Conservation (phyloP, 2,888 invertebrate species). For the Lathronympha strigana region DNA sequence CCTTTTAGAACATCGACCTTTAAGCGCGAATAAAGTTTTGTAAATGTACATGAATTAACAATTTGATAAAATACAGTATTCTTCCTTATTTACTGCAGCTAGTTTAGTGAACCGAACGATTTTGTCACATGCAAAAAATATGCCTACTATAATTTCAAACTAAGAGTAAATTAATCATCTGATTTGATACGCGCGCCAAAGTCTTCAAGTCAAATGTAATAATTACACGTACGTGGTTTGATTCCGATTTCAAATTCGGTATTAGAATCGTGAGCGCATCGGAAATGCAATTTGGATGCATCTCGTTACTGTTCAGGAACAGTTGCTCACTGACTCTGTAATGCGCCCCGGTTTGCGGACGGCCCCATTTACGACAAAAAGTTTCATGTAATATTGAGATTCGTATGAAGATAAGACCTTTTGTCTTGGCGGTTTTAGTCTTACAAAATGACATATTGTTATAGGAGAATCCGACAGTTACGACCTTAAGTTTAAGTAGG, state of each 20-base stretch:
- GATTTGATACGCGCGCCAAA: conserved; percentile 2
- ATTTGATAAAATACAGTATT: too few species aligned
- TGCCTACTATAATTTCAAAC: background rate
- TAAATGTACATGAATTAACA: too few species aligned
- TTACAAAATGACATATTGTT: conserved; percentile 9
- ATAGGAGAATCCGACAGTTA: background rate
- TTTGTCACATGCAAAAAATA: too few species aligned
- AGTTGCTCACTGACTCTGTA: conserved; percentile 39
- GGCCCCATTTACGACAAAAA: background rate
- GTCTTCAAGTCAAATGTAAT: conserved; percentile 38
- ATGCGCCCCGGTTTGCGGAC: conserved; percentile 25
- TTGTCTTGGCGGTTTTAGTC: background rate
- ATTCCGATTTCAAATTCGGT: conserved; percentile 37
- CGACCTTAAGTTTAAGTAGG: conserved; percentile 2
- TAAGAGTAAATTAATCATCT: background rate
- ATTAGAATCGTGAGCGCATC: conserved; percentile 41
- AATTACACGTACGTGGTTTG: conserved; percentile 42
- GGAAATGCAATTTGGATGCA: conserved; percentile 40
- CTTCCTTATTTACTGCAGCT: too few species aligned
- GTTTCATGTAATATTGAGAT: background rate
- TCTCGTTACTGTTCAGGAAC: conserved; percentile 32
- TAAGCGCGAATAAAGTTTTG: too few species aligned
- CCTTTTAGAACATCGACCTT: too few species aligned
- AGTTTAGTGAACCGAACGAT: too few species aligned
- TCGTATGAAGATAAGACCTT: background rate